phyloP scores from a whole-genome alignment of 2,888 invertebrate genomes.

The Tridacna crocea region DNA sequence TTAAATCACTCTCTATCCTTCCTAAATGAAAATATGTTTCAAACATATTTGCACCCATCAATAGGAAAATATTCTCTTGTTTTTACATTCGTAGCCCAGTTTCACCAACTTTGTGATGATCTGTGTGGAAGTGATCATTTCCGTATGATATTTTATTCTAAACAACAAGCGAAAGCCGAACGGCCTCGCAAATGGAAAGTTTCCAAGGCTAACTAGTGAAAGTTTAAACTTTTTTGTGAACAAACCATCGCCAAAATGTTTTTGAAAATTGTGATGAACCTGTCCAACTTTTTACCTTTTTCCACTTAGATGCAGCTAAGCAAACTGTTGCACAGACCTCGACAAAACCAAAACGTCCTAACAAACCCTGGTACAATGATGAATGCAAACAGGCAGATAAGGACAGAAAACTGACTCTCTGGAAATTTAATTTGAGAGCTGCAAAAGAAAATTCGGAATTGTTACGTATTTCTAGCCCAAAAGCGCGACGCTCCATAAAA shows the following conservation, averaged over 20 bases:
- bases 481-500: not conserved
- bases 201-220: constrained; percentile 4
- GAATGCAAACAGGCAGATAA: not conserved
- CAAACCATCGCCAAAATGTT: not conserved
- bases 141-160: not conserved
- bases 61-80: not conserved
- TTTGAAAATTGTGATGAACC: constrained; percentile 1
- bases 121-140: constrained; percentile 4
- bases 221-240: not conserved
- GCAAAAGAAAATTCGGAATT: not conserved
- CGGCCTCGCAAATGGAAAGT: not conserved
- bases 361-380: too few species aligned
- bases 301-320: not conserved
- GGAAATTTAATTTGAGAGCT: constrained; percentile 7
- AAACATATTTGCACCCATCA: constrained; percentile 3
- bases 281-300: not conserved
- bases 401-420: not conserved
- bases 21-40: not conserved
- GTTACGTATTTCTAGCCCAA: not conserved
- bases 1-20: not conserved
- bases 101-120: not conserved
- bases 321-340: not conserved
- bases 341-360: constrained; percentile 1
- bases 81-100: not conserved
- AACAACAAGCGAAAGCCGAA: too few species aligned